Conservation (phyloP, 2,113 vertebrate species). For the pig (Sus scrofa) region DNA sequence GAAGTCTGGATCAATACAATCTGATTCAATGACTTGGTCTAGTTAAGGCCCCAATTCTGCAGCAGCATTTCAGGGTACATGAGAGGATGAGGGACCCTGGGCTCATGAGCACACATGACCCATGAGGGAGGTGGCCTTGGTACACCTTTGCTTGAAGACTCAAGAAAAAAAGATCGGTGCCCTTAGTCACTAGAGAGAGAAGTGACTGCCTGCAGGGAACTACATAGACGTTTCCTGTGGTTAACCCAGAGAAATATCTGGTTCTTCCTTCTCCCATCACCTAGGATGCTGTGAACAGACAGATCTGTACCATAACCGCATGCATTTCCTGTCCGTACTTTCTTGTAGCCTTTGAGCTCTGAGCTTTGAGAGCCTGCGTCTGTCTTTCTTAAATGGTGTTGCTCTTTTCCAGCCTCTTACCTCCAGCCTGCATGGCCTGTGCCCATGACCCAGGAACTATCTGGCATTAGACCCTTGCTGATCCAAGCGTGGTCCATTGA, state of each 20-base stretch:
- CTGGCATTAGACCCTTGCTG: neutral
- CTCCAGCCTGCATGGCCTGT: rapidly evolving
- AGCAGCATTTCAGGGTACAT: neutral
- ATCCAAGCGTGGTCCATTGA: neutral
- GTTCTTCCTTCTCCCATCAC: neutral
- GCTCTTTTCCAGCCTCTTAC: neutral
- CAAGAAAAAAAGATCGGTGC: neutral
- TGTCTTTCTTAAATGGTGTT: neutral
- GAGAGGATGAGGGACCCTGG: neutral
- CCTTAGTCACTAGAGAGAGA: constrained; percentile 25
- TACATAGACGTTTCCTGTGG: neutral
- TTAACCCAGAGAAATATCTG: neutral
- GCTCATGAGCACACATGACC: too few relatives aligned
- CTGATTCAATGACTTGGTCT: neutral
- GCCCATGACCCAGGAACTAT: neutral
- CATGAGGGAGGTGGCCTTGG: neutral
- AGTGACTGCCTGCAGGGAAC: neutral
- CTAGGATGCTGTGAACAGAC: neutral
- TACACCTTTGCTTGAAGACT: neutral
- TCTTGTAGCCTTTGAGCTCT: neutral
- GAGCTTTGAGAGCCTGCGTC: neutral
- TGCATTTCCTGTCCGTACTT: neutral
- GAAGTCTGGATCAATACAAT: neutral
- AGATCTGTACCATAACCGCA: neutral
- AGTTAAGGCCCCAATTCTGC: neutral